Conservation (phyloP, 2,888 invertebrate species). For the Drosophila neonasuta region DNA sequence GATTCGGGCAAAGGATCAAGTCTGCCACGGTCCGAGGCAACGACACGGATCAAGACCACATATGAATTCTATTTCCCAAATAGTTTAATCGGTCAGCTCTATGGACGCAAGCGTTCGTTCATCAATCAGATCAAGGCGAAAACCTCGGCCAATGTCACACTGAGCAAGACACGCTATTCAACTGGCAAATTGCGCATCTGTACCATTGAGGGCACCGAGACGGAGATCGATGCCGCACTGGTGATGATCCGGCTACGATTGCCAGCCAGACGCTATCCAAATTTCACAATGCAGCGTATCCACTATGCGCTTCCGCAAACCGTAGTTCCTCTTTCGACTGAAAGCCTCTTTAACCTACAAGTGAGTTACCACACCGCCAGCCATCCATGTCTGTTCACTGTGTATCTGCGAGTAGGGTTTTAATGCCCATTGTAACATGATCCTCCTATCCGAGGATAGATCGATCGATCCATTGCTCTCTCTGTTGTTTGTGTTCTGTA, state of each 20-base stretch:
- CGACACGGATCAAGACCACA: conserved; percentile 72
- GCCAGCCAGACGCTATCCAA: conserved; percentile 90
- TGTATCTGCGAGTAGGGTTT: conserved; percentile 26
- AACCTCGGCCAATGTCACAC: conserved; percentile 89
- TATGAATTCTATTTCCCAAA: conserved; percentile 89
- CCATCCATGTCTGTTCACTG: conserved; percentile 17
- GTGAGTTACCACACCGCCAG: conserved; percentile 72
- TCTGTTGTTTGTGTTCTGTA: neutral
- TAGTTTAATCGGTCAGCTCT: conserved; percentile 91
- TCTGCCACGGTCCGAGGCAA: conserved; percentile 79
- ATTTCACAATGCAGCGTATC: conserved; percentile 86
- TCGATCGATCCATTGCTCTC: neutral
- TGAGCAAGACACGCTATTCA: conserved; percentile 88
- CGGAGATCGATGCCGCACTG: conserved; percentile 91
- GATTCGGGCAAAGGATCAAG: conserved; percentile 82
- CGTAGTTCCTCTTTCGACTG: conserved; percentile 81
- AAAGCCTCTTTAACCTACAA: conserved; percentile 82
- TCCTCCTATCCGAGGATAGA: neutral
- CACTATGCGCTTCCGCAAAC: conserved; percentile 80
- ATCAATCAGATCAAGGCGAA: conserved; percentile 91
- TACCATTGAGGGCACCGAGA: conserved; percentile 90
- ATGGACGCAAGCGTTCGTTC: conserved; percentile 91
- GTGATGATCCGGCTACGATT: conserved; percentile 93
- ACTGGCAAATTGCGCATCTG: conserved; percentile 89
- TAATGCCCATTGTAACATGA: conserved; percentile 19